Percentiles rank a stretch among this genome's conserved stretches.
These are phyloP conservation scores for Manis javanica DNA, from an alignment of 2,797 vertebrate genomes.

Conservation along the genomic window DNA sequence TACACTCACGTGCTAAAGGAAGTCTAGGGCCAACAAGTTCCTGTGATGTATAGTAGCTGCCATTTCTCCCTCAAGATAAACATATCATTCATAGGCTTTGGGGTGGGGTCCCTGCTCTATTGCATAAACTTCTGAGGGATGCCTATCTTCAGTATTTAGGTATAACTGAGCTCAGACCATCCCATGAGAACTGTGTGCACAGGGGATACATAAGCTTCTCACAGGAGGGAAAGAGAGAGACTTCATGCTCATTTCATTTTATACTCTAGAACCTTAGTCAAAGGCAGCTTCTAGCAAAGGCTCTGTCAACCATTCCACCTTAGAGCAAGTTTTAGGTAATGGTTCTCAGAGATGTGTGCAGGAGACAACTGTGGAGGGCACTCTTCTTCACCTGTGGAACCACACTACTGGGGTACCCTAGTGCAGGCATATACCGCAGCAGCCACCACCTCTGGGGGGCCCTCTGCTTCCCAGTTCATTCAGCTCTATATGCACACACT, in stretches of 20 bases:
- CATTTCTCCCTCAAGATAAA: neutral
- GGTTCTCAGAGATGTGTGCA: neutral
- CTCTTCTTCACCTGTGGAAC: neutral
- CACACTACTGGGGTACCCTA: fast-evolving
- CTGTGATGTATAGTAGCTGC: neutral
- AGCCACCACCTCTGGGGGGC: neutral
- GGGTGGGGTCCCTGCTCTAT: neutral
- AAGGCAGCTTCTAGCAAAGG: neutral
- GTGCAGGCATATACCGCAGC: neutral
- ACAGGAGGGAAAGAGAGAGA: neutral
- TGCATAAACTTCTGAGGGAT: neutral
- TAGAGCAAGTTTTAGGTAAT: neutral
- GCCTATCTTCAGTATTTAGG: neutral
- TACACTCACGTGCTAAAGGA: neutral
- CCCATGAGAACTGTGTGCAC: neutral
- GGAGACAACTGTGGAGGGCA: neutral
- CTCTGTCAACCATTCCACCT: neutral
- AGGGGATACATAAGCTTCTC: neutral
- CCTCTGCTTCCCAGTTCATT: neutral
- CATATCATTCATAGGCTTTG: neutral
- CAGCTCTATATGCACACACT: neutral
- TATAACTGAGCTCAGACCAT: neutral
- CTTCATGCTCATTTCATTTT: neutral
- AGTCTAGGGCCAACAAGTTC: neutral
- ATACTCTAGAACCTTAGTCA: neutral